Evolutionary conservation across 2,888 invertebrate species (phyloP).

Genomic region (Rhaphigaster nebulosa): DNA sequence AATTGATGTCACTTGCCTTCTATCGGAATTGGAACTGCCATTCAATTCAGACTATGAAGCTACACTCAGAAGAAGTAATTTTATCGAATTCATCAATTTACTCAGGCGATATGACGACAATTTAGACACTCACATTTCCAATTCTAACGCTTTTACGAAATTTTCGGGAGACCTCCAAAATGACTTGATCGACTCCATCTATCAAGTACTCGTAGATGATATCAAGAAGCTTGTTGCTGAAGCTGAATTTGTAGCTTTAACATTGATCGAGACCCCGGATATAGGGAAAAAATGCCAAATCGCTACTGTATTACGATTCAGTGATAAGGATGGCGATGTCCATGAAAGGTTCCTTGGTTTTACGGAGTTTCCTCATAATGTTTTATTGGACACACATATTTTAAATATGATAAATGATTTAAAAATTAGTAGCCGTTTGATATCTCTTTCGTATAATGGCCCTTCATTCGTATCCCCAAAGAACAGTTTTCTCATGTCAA

Average conservation of each 20-base stretch:
- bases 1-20: not conserved
- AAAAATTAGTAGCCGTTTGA: not conserved
- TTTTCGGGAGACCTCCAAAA: not conserved
- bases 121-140: not conserved
- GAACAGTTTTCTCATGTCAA: not conserved
- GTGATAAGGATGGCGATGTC: not conserved
- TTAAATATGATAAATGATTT: constrained; percentile 14
- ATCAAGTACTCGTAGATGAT: not conserved
- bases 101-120: not conserved
- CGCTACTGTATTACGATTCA: not conserved
- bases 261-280: not conserved
- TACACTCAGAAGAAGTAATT: not conserved
- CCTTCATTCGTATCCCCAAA: not conserved
- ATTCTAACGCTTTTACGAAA: not conserved
- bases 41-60: not conserved
- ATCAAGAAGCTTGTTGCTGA: not conserved
- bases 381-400: not conserved
- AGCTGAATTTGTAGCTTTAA: not conserved
- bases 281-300: not conserved
- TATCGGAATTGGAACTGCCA: not conserved
- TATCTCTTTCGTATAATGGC: not conserved
- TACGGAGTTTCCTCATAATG: not conserved
- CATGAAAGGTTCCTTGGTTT: not conserved
- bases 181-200: not conserved
- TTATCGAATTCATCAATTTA: not conserved